Evolutionary conservation across 64 coral and sea anemone genomes (phyloP).

Genomic region (Porites lutea): DNA sequence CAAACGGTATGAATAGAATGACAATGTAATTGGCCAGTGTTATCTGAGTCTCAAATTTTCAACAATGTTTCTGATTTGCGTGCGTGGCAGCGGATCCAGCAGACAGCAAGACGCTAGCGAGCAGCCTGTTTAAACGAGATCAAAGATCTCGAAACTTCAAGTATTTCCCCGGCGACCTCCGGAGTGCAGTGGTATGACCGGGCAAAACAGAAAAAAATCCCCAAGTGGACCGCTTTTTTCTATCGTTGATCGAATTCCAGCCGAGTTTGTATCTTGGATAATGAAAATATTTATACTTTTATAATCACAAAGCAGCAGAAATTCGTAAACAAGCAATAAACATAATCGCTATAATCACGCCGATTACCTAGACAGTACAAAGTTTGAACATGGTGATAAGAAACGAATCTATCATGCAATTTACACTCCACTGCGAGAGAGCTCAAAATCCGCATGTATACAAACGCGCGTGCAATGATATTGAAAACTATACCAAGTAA

Average conservation of each 20-base stretch:
- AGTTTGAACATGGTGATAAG: slow-evolving; percentile 88
- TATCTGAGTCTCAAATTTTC: slow-evolving; percentile 83
- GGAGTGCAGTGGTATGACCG: neutral
- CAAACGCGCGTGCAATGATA: slow-evolving; percentile 36
- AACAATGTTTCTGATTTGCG: slow-evolving; percentile 74
- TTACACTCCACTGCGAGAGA: slow-evolving; percentile 82
- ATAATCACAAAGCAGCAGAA: slow-evolving; percentile 78
- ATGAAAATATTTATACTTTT: slow-evolving; percentile 94
- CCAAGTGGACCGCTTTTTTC: slow-evolving; percentile 43
- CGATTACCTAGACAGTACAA: slow-evolving; percentile 81
- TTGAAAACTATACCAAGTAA: slow-evolving; percentile 28
- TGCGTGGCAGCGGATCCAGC: slow-evolving; percentile 62
- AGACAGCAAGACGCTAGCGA: slow-evolving; percentile 87
- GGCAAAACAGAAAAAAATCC: neutral
- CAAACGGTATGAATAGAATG: slow-evolving; percentile 82
- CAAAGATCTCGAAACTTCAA: slow-evolving; percentile 51
- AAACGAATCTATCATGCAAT: slow-evolving; percentile 83
- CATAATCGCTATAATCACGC: slow-evolving; percentile 90
- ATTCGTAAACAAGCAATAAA: slow-evolving; percentile 99
- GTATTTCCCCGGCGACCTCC: slow-evolving; percentile 13
- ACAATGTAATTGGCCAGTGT: slow-evolving; percentile 78
- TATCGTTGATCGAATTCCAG: slow-evolving; percentile 53
- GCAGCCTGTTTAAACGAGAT: slow-evolving; percentile 99
- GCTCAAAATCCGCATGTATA: slow-evolving; percentile 28
- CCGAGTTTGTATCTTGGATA: slow-evolving; percentile 36